Percentiles rank a stretch among this genome's conserved stretches.
Evolutionary conservation across 2,113 vertebrate genomes (phyloP).

Genomic region (Phaethornis superciliosus): DNA sequence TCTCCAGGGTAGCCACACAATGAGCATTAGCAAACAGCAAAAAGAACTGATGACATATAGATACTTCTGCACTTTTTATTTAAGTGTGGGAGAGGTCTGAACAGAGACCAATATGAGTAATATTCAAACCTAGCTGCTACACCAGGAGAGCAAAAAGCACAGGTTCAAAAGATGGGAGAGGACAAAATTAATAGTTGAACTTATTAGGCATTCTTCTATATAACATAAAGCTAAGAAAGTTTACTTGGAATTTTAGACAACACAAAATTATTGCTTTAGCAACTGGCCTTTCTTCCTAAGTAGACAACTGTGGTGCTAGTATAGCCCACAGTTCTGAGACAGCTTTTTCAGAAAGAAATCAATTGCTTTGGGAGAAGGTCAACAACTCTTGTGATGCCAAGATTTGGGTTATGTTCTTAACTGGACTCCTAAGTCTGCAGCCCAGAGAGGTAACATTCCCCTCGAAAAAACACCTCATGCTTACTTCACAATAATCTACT

Average conservation of each 20-base stretch:
- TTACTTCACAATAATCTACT: not conserved
- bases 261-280: not conserved
- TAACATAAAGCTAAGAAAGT: not conserved
- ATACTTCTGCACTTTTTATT: not conserved
- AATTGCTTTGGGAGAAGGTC: too few species aligned
- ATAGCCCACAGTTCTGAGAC: not conserved
- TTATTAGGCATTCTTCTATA: not conserved
- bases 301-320: not conserved
- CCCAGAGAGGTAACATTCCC: not conserved
- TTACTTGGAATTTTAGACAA: not conserved
- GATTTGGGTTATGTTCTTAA: not conserved
- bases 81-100: not conserved
- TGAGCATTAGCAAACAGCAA: not conserved
- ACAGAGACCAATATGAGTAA: not conserved
- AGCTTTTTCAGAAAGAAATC: too few species aligned
- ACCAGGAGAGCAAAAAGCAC: not conserved
- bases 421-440: rapidly evolving
- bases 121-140: not conserved
- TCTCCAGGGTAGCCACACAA: not conserved
- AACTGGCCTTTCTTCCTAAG: not conserved
- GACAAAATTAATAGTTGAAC: not conserved
- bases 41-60: not conserved
- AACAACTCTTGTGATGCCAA: not conserved
- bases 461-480: not conserved
- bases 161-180: not conserved